Evolutionary conservation across 2,888 invertebrate species (phyloP).

Genomic region (Ophonus ardosiacus): DNA sequence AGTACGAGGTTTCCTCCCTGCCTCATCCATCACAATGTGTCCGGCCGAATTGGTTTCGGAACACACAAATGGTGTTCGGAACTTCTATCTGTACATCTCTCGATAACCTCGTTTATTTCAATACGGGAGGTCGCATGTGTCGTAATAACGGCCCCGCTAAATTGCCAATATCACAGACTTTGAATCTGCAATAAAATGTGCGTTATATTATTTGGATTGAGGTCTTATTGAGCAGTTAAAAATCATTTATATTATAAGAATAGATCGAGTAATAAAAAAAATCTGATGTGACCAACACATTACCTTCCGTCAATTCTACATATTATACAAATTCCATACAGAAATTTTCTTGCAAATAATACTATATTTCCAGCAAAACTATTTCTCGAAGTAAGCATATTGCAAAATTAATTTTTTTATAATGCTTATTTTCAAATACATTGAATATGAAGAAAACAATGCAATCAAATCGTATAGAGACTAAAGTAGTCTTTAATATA

Average conservation of each 20-base stretch:
- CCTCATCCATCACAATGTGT: conserved; percentile 59
- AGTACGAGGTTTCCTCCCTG: conserved; percentile 47
- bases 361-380: too few species aligned
- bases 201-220: background rate
- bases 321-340: too few species aligned
- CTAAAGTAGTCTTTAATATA: too few species aligned
- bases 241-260: background rate
- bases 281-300: too few species aligned
- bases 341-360: too few species aligned
- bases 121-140: conserved; percentile 66
- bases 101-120: conserved; percentile 68
- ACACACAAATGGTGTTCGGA: conserved; percentile 59
- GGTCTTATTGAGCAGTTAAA: background rate
- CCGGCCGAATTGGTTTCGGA: conserved; percentile 61
- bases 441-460: too few species aligned
- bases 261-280: background rate
- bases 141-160: conserved; percentile 66
- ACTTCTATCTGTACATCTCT: conserved; percentile 64
- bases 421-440: too few species aligned
- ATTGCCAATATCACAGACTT: conserved; percentile 65
- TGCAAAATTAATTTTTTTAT: too few species aligned
- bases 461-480: too few species aligned
- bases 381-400: too few species aligned
- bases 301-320: too few species aligned
- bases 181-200: conserved; percentile 54